phyloP scores from a whole-genome alignment of 2,113 vertebrate genomes.

The Galemys pyrenaicus region DNA sequence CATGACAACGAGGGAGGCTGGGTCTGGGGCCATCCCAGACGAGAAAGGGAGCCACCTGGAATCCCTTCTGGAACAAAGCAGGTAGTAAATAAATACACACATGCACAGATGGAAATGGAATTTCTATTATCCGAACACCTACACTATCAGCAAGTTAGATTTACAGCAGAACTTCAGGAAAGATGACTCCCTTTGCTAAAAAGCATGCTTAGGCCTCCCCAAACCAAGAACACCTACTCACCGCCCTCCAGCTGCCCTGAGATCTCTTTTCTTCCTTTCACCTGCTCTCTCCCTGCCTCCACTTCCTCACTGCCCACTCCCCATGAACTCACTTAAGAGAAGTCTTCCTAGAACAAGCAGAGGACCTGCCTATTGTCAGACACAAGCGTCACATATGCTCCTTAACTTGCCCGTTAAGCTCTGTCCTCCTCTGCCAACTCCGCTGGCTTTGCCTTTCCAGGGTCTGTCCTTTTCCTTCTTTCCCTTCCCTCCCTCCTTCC shows the following conservation, averaged over 20 bases:
- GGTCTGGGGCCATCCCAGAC: neutral
- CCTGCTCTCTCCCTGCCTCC: conserved; percentile 9
- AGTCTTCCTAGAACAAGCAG: neutral
- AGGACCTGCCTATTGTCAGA: neutral
- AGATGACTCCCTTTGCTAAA: neutral
- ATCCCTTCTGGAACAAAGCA: neutral
- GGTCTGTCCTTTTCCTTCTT: too few relatives aligned
- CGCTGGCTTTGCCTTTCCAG: neutral
- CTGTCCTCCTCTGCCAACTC: neutral
- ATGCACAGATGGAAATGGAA: neutral
- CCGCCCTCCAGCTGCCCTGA: neutral
- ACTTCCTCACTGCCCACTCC: neutral
- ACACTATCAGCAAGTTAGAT: neutral
- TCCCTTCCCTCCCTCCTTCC: neutral
- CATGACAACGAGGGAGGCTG: neutral
- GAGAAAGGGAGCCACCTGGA: neutral
- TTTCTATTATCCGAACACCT: neutral
- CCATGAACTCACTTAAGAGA: neutral
- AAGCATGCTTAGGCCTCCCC: neutral
- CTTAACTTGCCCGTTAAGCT: too few relatives aligned
- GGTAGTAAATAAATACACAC: neutral
- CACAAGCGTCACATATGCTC: neutral
- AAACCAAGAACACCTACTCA: neutral
- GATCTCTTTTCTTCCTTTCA: neutral
- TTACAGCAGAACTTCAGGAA: neutral